Conservation (phyloP, 2,113 vertebrate species). For the Hippocampus abdominalis region DNA sequence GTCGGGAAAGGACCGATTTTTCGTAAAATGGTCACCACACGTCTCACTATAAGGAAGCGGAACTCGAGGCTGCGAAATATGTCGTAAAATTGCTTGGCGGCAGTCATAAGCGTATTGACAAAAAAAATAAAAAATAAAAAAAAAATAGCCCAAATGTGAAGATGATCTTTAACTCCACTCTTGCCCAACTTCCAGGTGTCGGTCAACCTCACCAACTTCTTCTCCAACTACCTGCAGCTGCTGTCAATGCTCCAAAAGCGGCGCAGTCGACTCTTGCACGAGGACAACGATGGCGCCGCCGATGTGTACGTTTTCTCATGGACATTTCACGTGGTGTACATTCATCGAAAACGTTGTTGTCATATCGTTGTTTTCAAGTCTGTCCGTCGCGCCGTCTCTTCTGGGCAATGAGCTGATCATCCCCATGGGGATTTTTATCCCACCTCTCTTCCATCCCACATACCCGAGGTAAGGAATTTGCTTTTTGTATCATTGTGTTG, state of each 20-base stretch:
- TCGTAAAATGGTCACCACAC: too few relatives aligned
- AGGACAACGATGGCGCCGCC: constrained; percentile 10
- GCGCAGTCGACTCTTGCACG: constrained; percentile 48
- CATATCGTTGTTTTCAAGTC: constrained; percentile 36
- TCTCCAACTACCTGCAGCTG: constrained; percentile 72
- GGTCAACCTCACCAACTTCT: constrained; percentile 57
- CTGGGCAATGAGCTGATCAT: constrained; percentile 60
- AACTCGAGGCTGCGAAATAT: background rate
- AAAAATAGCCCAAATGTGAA: background rate
- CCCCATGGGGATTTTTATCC: constrained; percentile 73
- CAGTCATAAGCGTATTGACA: background rate
- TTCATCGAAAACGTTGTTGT: background rate
- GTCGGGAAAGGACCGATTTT: background rate
- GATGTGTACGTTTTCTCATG: constrained; percentile 51
- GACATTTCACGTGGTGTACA: background rate
- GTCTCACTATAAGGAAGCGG: too few relatives aligned
- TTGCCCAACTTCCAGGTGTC: constrained; percentile 50
- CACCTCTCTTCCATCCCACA: constrained; percentile 68
- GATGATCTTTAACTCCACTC: background rate
- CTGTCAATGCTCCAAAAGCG: constrained; percentile 64
- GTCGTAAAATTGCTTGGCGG: background rate
- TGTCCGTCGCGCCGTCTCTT: constrained; percentile 59
- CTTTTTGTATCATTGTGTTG: background rate
- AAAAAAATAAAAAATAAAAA: background rate
- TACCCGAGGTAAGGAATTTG: constrained; percentile 66